Base-by-base conservation (phyloP, 2,888 invertebrate species). In the Agrotis exclamationis region DNA sequence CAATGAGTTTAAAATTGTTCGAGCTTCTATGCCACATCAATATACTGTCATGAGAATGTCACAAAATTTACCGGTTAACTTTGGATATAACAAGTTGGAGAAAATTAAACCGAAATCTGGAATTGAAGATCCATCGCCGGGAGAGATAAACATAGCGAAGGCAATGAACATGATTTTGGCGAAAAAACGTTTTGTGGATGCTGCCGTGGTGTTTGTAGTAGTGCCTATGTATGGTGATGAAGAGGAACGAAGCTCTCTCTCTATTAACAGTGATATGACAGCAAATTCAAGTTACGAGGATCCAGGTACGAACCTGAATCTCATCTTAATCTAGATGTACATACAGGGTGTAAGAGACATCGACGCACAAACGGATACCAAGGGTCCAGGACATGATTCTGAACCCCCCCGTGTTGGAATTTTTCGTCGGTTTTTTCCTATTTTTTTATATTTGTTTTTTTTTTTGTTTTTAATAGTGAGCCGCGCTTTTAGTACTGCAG, bases 171-270 rank as follows among this genome's bases (percentile, higher is more conserved):
- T 86, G 77, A 78, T 91, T 33, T 56, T 89, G 16, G 67, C 83
- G 13, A 83, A 79, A 9, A 85, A 85, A n/a, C 57, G 82, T 44
- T 63, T 87, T 9, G 51, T 69, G 0, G 76, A 74, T 45, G 70
- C 84, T n/a, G 91, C 92, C 0, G 91, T 91, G 5, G 81, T 92
- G 44, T 88, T 88, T 56, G 73, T 93, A 20, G 80, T 92, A 2
- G 82, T 93, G 6, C 86, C 91, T 39, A 74, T 44, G 6, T 86
- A 86, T 24, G 87, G 88, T 20, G 88, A 89, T 51, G 83, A 82
- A 20, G 64, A 28, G 2, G 45, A 63, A 9, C 33, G 45, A 18
- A 9, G 24, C 6, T 54, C 70, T n/a, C 28, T 22, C 28, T 81
- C 63, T 9, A 20, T 24, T 20, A 45, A 44, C n/a, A 76, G 59